phyloP scores from a whole-genome alignment of 2,888 invertebrate genomes.

The Hirtodrosophila histrioides region DNA sequence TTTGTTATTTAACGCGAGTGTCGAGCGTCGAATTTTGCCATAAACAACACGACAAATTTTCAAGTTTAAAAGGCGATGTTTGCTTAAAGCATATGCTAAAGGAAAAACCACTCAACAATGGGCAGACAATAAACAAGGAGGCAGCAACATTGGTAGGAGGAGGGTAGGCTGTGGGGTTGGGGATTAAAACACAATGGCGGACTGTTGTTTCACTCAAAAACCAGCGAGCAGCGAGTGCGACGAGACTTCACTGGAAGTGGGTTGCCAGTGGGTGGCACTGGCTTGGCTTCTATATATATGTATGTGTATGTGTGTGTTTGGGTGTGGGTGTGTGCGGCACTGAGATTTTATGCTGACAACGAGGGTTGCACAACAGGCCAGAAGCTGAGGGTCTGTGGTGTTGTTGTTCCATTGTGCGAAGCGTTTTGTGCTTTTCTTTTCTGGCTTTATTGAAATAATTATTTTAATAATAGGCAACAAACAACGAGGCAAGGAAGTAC shows the following conservation, averaged over 20 bases:
- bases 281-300: neutral
- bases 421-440: conserved; percentile 77
- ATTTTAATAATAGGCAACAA: conserved; percentile 81
- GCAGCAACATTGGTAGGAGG: neutral
- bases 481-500: conserved; percentile 59
- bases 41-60: conserved; percentile 45
- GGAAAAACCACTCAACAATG: conserved; percentile 75
- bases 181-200: conserved; percentile 71
- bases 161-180: neutral
- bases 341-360: conserved; percentile 73
- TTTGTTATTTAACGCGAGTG: conserved; percentile 47
- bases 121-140: conserved; percentile 73
- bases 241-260: conserved; percentile 60
- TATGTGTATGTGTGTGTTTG: conserved; percentile 2
- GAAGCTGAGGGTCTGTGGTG: conserved; percentile 9
- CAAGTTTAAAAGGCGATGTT: conserved; percentile 76
- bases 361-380: conserved; percentile 62
- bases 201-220: conserved; percentile 74
- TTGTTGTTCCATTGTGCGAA: conserved; percentile 62
- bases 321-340: conserved; percentile 27
- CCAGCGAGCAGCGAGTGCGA: conserved; percentile 56
- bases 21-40: conserved; percentile 4
- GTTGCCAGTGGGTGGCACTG: conserved; percentile 38
- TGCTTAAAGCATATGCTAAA: conserved; percentile 73
- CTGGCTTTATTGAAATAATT: conserved; percentile 80